Base-by-base conservation (phyloP, 2,113 vertebrate genomes). In the Fulica atra region DNA sequence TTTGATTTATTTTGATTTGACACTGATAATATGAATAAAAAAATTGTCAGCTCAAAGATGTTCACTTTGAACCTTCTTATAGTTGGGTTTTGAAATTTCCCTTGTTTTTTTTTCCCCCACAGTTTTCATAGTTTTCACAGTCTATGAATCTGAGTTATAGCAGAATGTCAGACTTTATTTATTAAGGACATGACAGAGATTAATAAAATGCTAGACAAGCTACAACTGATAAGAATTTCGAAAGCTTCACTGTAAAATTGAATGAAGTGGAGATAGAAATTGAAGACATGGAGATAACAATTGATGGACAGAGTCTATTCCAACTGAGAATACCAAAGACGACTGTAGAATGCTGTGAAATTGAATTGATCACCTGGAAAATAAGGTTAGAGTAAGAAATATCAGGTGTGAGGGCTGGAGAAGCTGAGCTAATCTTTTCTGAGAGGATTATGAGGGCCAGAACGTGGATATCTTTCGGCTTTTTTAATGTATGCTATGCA, bases 291-390 rank as follows among this genome's bases (percentile, higher is more conserved):
- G 87, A 95, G 86, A 94, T 95, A 94, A 88, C 77, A 73, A 53
- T 54, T 94, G 88, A 96, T 63, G 60, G 90, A 95, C 95, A 96
- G 89, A 89, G 19, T 57, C 87, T 87, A 65, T 97, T 79, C 35
- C 7, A 35, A 87, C 54, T 64, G 64, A 95, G 91, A 96, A 81
- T 66, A 96, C 87, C 76, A 80, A 87, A 94, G 53, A 42, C 5
- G 44, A 33, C 59, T 70, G 89, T 92, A 66, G 65, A 89, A 93
- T 0, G 17, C 53, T 94, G 53, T 95, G 92, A 97, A 97, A 97
- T 97, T 95, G 97, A 97, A 86, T 87, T 97, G 90, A 97, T 97
- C 96, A 97, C 59, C 88, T 97, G 95, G 93, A 97, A 97, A 98
- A 97, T 95, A 93, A 87, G 68, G 72, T 92, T 95, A 97, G 81